These are phyloP conservation scores for Autographa gamma DNA, from an alignment of 2,888 invertebrate species.

Conservation along the genomic window DNA sequence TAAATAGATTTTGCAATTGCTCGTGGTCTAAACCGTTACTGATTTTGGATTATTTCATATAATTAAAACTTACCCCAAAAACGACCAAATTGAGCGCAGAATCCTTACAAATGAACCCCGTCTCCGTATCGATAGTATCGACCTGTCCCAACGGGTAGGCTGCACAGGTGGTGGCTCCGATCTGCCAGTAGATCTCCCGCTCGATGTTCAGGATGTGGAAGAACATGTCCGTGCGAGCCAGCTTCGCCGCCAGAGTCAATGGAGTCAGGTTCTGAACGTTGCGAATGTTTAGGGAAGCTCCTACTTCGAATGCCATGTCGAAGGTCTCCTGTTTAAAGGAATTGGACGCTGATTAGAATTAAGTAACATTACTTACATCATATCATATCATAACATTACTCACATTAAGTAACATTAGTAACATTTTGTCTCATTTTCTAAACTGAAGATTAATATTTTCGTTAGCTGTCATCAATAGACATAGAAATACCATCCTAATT, in stretches of 20 bases:
- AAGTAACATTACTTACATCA: too few relatives aligned
- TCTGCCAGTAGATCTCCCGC: slow-evolving; percentile 99
- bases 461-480: background rate
- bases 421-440: background rate
- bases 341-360: background rate
- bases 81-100: slow-evolving; percentile 98
- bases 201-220: slow-evolving; percentile 99
- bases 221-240: slow-evolving; percentile 98
- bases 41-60: background rate
- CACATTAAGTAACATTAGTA: too few relatives aligned
- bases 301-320: slow-evolving; percentile 98
- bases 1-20: too few relatives aligned
- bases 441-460: background rate
- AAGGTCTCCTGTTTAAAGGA: slow-evolving; percentile 92
- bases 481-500: background rate
- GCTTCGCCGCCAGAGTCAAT: slow-evolving; percentile 96
- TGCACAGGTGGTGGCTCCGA: slow-evolving; percentile 98
- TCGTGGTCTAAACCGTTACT: background rate
- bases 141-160: slow-evolving; percentile 98
- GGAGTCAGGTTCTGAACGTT: slow-evolving; percentile 97
- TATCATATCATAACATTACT: too few relatives aligned
- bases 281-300: slow-evolving; percentile 95
- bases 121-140: slow-evolving; percentile 97
- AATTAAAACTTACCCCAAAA: slow-evolving; percentile 94
- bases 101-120: slow-evolving; percentile 97